Percentiles rank a stretch among this genome's conserved stretches.
Evolutionary conservation across 1,140 invertebrate species (phyloP).

Genomic region (Thalassaphorura encarpata): DNA sequence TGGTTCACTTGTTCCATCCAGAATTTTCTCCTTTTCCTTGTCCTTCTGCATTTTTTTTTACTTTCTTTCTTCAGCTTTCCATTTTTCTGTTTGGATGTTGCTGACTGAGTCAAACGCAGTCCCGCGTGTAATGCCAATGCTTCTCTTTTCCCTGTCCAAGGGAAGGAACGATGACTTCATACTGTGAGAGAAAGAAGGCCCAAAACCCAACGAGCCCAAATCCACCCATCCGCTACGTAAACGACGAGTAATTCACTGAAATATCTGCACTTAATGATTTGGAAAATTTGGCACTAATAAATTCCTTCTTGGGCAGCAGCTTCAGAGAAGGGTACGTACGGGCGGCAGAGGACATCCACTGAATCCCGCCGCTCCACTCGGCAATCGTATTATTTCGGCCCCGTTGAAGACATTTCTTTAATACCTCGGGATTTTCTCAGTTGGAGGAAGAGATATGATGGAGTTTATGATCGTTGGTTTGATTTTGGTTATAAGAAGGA

Average conservation of each 20-base stretch:
- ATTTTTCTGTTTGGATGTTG: neutral
- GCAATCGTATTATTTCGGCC: too few relatives aligned
- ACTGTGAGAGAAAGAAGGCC: neutral
- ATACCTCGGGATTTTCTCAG: too few relatives aligned
- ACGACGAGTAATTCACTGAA: conserved; percentile 35
- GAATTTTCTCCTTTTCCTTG: neutral
- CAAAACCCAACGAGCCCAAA: conserved; percentile 10
- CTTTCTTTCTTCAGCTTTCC: neutral
- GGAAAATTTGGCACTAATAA: conserved; percentile 36
- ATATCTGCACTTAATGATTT: conserved; percentile 35
- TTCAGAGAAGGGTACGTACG: too few relatives aligned
- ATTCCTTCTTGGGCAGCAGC: conserved; percentile 32
- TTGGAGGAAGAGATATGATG: too few relatives aligned
- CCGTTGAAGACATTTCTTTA: too few relatives aligned
- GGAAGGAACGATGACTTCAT: neutral
- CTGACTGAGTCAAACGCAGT: conserved; percentile 33
- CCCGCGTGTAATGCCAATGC: conserved; percentile 32
- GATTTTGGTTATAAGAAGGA: too few relatives aligned
- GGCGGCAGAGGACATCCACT: too few relatives aligned
- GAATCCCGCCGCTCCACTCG: too few relatives aligned
- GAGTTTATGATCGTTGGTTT: too few relatives aligned
- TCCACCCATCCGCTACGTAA: conserved; percentile 33
- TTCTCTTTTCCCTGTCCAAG: conserved; percentile 26
- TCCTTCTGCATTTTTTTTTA: neutral
- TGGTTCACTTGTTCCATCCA: neutral